phyloP scores from a whole-genome alignment of 2,113 vertebrate genomes.

The Egretta garzetta region DNA sequence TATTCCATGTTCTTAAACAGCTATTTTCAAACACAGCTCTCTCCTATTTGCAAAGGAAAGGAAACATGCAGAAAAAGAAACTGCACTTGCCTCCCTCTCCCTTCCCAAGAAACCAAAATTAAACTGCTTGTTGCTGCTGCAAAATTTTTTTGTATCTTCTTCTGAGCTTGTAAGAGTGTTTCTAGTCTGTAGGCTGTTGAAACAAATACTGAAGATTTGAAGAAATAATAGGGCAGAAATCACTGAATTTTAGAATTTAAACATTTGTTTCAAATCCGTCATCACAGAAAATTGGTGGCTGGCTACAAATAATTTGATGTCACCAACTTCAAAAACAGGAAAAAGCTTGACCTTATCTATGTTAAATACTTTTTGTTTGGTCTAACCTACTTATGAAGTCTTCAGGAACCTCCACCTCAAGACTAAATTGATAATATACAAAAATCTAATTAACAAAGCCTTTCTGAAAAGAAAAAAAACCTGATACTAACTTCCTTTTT shows the following conservation, averaged over 20 bases:
- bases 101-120: not conserved
- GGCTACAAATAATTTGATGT: not conserved
- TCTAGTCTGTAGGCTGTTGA: not conserved
- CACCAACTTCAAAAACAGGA: not conserved
- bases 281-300: not conserved
- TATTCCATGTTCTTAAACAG: not conserved
- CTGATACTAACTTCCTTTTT: not conserved
- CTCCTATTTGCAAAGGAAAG: not conserved
- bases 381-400: not conserved
- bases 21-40: not conserved
- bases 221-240: not conserved
- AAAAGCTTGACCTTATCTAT: not conserved
- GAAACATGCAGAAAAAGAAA: not conserved
- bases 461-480: not conserved
- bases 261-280: not conserved
- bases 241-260: not conserved
- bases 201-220: not conserved
- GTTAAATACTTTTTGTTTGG: not conserved
- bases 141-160: not conserved
- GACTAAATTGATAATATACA: not conserved
- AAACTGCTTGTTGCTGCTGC: not conserved
- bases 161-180: not conserved
- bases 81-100: not conserved
- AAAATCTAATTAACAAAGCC: not conserved
- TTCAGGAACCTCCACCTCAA: not conserved